phyloP scores from a whole-genome alignment of 2,113 vertebrate species.

The Andinoacara biseriatus region DNA sequence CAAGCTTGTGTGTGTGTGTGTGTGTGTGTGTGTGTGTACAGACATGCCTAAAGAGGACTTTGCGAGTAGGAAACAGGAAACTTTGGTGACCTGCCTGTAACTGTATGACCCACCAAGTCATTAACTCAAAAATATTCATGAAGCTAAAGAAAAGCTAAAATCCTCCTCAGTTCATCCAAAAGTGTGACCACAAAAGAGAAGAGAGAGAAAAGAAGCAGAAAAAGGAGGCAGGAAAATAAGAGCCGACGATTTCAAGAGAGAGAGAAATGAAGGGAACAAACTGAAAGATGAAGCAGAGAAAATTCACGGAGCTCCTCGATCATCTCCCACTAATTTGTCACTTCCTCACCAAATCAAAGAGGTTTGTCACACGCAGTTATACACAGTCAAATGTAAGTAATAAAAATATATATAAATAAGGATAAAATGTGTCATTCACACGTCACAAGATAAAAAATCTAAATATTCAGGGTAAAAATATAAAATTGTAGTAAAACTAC shows the following conservation, averaged over 20 bases:
- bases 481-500: conserved; percentile 13
- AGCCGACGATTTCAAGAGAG: no score
- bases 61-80: not conserved
- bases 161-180: not conserved
- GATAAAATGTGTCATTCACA: no score
- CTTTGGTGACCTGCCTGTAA: not conserved
- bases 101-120: not conserved
- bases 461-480: no score
- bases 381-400: no score
- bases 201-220: not conserved
- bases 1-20: not conserved
- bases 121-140: not conserved
- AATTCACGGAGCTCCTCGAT: not conserved
- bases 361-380: no score
- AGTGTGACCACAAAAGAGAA: not conserved
- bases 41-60: not conserved
- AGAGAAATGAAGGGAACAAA: no score
- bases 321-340: not conserved
- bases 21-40: not conserved
- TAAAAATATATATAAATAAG: no score
- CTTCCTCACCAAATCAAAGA: conserved; percentile 31
- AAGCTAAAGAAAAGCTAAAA: no score
- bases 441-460: no score
- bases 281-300: not conserved
- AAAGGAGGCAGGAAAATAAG: not conserved